Base-by-base conservation (phyloP, 2,797 vertebrate genomes). In the Poecile montanus region DNA sequence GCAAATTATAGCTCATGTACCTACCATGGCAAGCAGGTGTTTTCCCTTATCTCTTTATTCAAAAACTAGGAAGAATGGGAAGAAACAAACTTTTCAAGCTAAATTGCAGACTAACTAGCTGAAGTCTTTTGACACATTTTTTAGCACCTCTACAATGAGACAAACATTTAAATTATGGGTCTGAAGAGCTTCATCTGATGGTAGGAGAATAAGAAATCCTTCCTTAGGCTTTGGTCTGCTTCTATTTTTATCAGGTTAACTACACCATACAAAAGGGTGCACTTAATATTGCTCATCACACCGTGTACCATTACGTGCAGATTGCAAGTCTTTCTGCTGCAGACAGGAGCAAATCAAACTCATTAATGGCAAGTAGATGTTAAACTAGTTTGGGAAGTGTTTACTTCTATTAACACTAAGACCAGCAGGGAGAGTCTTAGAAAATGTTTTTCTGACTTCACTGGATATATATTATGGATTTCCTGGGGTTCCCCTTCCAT, bases 1-100 rank as follows among this genome's bases (percentile, higher is more conserved):
- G 96, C 96, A 97, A 97, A 97, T 96, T 97, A 97, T 89, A 97
- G 94, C 91, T 91, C 94, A 58, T 84, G 91, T 85, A 96, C 95
- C 95, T 95, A 93, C 73, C 66, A 50, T 88, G 67, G 89, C 76
- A 94, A 95, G 79, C 61, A 89, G 92, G 85, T 84, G 0, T 85
- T 96, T 15, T 88, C 54, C 75, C 89, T 81, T 88, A 92, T 93
- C 82, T 83, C 72, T 71, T 88, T 92, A 88, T 89, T 80, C 72
- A 84, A 89, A 82, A 84, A 84, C 57, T 83, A 88, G 82, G 58
- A 93, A 94, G 88, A 96, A 95, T 79, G 79, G 74, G 74, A 80
- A 93, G 93, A 89, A 97, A 92, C 85, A 85, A 88, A 90, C 73
- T 90, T 85, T 87, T 90, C 92, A 94, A 95, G 80, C 66, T 93